phyloP scores from a whole-genome alignment of 1,140 invertebrate genomes.

The Sinonovacula constricta region DNA sequence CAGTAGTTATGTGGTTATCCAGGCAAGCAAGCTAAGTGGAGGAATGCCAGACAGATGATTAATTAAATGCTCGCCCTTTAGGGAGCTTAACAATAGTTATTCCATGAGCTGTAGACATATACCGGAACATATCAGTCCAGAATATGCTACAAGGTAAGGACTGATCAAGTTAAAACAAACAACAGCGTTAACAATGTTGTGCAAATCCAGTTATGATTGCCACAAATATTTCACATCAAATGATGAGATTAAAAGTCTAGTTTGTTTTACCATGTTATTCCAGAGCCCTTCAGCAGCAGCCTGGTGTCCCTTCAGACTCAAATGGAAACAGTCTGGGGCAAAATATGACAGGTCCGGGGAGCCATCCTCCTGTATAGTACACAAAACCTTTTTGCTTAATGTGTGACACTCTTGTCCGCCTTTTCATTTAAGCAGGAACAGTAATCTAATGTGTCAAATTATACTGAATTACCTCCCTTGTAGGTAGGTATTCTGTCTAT shows the following conservation, averaged over 20 bases:
- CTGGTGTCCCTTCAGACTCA: conserved; percentile 83
- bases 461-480: no score
- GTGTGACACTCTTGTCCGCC: no score
- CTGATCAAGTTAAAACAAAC: not conserved
- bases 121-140: not conserved
- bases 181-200: not conserved
- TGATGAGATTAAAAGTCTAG: not conserved
- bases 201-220: not conserved
- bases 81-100: no score
- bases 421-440: no score
- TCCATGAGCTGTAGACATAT: not conserved
- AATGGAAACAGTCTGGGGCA: conserved; percentile 86
- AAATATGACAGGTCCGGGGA: conserved; percentile 82
- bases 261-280: conserved; percentile 72
- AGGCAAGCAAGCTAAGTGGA: no score
- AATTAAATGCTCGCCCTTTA: no score
- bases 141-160: not conserved
- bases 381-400: no score
- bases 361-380: no score
- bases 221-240: not conserved
- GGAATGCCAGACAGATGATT: no score
- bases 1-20: no score
- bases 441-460: no score
- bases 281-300: conserved; percentile 74
- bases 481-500: no score